A percentile compares a stretch with the other conserved stretches of the same genome.
Conservation (phyloP, 2,113 vertebrate genomes). For the Charina bottae region DNA sequence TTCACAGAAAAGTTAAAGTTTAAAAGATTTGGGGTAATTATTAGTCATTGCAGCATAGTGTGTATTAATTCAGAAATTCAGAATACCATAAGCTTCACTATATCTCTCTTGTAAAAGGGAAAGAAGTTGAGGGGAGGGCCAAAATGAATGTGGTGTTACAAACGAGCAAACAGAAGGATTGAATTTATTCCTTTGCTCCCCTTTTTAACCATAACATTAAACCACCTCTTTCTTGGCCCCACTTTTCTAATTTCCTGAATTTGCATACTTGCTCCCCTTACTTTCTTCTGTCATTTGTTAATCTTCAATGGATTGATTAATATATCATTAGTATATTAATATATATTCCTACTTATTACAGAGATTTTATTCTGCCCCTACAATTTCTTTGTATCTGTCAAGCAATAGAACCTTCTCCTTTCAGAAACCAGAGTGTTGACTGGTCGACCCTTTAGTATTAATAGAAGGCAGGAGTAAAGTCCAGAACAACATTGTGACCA, state of each 20-base stretch:
- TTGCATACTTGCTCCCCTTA: neutral
- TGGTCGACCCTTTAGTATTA: neutral
- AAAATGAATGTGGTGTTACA: neutral
- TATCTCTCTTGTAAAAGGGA: neutral
- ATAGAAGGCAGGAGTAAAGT: neutral
- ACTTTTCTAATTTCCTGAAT: neutral
- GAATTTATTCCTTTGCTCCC: neutral
- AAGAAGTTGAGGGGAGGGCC: neutral
- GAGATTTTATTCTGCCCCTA: neutral
- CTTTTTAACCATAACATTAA: neutral
- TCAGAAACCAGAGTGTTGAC: neutral
- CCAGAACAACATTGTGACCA: neutral
- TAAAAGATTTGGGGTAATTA: conserved; percentile 35
- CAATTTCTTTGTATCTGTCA: neutral
- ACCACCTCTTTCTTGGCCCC: neutral
- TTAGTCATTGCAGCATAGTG: conserved; percentile 28
- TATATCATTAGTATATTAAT: neutral
- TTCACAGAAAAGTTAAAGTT: conserved; percentile 35
- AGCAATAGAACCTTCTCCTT: neutral
- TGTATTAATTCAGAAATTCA: conserved; percentile 20
- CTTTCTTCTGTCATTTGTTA: neutral
- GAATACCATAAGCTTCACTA: conserved; percentile 1
- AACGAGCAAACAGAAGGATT: neutral
- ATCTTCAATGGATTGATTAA: too few species aligned
- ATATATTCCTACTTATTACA: neutral